phyloP scores from a whole-genome alignment of 2,113 vertebrate species.

The Passer domesticus region DNA sequence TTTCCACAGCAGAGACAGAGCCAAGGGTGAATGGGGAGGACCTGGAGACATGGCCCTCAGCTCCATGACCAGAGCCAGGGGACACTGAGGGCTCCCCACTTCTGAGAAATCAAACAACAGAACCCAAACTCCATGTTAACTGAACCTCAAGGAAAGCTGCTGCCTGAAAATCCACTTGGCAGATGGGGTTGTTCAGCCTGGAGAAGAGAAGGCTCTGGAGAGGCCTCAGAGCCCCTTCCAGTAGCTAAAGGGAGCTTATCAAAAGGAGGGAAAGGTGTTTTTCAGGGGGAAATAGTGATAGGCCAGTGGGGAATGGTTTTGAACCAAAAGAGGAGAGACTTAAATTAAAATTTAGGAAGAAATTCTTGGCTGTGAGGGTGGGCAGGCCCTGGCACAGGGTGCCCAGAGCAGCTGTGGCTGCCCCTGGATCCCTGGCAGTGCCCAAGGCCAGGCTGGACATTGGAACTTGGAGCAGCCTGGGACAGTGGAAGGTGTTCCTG shows the following conservation, averaged over 20 bases:
- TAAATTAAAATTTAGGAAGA: background rate
- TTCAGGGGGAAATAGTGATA: too few species aligned
- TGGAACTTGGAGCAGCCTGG: background rate
- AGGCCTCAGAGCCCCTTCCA: background rate
- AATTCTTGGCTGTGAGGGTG: background rate
- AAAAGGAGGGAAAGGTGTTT: background rate
- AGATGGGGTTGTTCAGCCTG: background rate
- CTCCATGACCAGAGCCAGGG: background rate
- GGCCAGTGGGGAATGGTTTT: background rate
- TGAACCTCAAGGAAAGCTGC: background rate
- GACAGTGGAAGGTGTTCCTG: accelerated
- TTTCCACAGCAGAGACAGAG: background rate
- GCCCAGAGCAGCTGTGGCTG: background rate
- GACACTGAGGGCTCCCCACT: background rate
- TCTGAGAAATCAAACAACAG: background rate
- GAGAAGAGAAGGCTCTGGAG: background rate
- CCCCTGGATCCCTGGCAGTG: background rate
- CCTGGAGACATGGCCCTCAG: background rate
- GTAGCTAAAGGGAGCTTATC: background rate
- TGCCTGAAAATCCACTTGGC: background rate
- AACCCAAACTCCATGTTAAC: background rate
- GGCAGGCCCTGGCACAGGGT: background rate
- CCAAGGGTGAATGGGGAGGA: background rate
- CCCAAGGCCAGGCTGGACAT: accelerated
- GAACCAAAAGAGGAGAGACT: background rate